Conservation (phyloP, 2,888 invertebrate species). For the Phoenoteleia sp. region DNA sequence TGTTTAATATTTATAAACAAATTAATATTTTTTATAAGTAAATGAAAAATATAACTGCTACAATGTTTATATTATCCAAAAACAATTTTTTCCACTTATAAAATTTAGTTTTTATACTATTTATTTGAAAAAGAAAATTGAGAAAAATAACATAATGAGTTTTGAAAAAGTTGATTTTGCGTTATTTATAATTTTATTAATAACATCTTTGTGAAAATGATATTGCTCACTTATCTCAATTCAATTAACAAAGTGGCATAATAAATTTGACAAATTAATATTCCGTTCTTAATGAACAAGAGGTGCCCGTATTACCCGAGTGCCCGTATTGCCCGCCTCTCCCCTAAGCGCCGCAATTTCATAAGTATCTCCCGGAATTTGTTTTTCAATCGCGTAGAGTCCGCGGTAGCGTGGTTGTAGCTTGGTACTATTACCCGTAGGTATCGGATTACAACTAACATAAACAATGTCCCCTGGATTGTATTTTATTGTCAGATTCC, state of each 20-base stretch:
- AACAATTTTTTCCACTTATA: slow-evolving; percentile 4
- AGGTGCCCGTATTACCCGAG: too few species aligned
- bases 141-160: slow-evolving; percentile 7
- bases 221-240: slow-evolving; percentile 1
- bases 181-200: slow-evolving; percentile 8
- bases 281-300: slow-evolving; percentile 11
- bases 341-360: slow-evolving; percentile 12
- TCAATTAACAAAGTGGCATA: slow-evolving; percentile 9
- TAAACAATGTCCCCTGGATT: slow-evolving; percentile 31
- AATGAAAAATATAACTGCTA: too few species aligned
- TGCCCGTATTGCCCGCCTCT: slow-evolving; percentile 14
- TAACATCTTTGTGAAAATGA: slow-evolving; percentile 3
- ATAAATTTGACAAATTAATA: slow-evolving; percentile 13
- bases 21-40: too few species aligned
- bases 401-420: slow-evolving; percentile 39
- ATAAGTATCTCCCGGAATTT: slow-evolving; percentile 38
- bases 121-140: slow-evolving; percentile 17
- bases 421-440: slow-evolving; percentile 41
- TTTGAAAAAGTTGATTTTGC: slow-evolving; percentile 15
- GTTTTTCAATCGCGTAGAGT: slow-evolving; percentile 12
- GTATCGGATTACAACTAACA: slow-evolving; percentile 11
- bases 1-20: slow-evolving; percentile 9
- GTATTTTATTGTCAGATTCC: too few species aligned
- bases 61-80: slow-evolving; percentile 1
- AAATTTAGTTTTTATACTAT: slow-evolving; percentile 10